Conservation (phyloP, 2,113 vertebrate genomes). For the Phrynosoma blainvillii region DNA sequence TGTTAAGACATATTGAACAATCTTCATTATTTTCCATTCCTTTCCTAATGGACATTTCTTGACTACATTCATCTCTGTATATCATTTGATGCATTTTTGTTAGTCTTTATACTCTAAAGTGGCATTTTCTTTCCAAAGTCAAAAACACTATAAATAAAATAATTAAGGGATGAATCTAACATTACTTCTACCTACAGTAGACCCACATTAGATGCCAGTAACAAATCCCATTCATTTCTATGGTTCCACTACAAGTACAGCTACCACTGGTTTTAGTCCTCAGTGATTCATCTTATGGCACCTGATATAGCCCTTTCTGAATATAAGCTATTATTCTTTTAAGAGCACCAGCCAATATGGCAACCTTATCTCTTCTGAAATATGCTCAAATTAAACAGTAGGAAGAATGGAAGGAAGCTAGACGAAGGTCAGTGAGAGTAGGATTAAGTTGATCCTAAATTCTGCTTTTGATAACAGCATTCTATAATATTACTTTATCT, state of each 20-base stretch:
- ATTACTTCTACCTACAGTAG: no score
- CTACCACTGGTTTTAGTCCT: no score
- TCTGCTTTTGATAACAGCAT: constrained; percentile 4
- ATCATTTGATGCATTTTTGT: neutral
- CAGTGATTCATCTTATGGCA: neutral
- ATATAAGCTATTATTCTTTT: neutral
- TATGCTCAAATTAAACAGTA: neutral
- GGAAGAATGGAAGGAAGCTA: constrained; percentile 64
- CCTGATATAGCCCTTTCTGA: neutral
- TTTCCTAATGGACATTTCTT: neutral
- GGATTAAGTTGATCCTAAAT: neutral
- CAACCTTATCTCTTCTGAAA: neutral
- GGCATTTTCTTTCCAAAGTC: neutral
- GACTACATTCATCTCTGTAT: neutral
- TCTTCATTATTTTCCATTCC: neutral
- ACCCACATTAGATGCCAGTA: no score
- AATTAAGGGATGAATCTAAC: no score
- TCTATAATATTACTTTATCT: neutral
- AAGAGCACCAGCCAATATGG: neutral
- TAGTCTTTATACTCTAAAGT: neutral
- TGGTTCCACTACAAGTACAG: no score
- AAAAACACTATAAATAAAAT: no score
- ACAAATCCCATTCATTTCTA: no score
- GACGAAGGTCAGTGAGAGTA: constrained; percentile 36
- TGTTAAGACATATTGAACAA: neutral